Percentiles rank a stretch among this genome's conserved stretches.
phyloP scores from a whole-genome alignment of 2,113 vertebrate genomes.

The Corythaeola cristata region DNA sequence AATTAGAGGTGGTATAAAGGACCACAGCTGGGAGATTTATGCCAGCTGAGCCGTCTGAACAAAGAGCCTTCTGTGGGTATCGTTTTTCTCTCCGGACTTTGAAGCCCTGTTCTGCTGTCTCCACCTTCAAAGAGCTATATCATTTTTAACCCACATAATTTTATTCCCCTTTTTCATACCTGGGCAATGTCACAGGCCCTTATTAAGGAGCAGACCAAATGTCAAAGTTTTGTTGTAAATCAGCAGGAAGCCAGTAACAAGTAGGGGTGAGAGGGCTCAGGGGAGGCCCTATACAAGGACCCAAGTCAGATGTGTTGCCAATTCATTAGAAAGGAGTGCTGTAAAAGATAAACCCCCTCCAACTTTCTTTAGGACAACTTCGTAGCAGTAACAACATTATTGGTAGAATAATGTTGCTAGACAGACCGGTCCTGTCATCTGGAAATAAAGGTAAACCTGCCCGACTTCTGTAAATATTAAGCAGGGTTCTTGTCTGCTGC shows the following conservation, averaged over 20 bases:
- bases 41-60: neutral
- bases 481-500: neutral
- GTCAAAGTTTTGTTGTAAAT: conserved; percentile 36
- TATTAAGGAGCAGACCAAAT: conserved; percentile 54
- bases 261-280: neutral
- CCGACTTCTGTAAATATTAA: neutral
- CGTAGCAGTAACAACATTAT: conserved; percentile 7
- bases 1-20: conserved; percentile 54
- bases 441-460: conserved; percentile 46
- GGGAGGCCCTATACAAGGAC: neutral
- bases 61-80: conserved; percentile 61
- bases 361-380: conserved; percentile 42
- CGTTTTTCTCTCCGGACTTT: conserved; percentile 48
- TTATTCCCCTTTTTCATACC: conserved; percentile 46
- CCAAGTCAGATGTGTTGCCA: conserved; percentile 22
- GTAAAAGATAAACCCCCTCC: conserved; percentile 10
- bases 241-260: conserved; percentile 39
- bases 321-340: conserved; percentile 32
- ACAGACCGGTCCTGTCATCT: conserved; percentile 3
- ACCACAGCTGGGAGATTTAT: conserved; percentile 25
- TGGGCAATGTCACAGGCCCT: conserved; percentile 52
- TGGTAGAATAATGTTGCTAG: no score
- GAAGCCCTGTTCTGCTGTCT: conserved; percentile 18
- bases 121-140: conserved; percentile 50
- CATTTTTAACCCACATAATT: conserved; percentile 51